phyloP scores from a whole-genome alignment of 2,113 vertebrate species.

The Anser brachyrhynchus region DNA sequence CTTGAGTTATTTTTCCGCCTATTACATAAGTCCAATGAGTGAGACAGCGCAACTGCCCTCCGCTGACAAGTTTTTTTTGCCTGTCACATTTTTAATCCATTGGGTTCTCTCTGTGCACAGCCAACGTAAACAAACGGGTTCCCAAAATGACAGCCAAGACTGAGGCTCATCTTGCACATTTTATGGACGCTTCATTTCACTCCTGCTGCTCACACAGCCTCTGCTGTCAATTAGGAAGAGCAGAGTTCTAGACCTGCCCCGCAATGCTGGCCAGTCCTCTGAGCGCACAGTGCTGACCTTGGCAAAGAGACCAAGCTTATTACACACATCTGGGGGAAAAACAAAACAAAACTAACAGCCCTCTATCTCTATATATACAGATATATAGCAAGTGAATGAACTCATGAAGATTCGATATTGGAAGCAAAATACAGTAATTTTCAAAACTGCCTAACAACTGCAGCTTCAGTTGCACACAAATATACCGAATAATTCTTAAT shows the following conservation, averaged over 20 bases:
- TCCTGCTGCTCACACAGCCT: background rate
- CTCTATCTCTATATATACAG: fast-evolving
- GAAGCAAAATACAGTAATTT: background rate
- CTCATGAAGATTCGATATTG: background rate
- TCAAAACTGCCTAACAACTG: background rate
- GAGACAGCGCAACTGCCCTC: background rate
- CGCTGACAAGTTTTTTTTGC: background rate
- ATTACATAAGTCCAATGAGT: background rate
- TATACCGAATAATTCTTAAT: background rate
- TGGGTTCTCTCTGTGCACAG: background rate
- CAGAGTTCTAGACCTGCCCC: background rate
- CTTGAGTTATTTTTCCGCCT: background rate
- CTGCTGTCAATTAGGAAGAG: background rate
- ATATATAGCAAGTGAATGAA: background rate
- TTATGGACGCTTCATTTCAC: background rate
- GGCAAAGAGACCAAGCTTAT: background rate
- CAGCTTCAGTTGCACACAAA: background rate
- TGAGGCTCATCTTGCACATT: background rate
- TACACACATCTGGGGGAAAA: background rate
- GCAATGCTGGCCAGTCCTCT: background rate
- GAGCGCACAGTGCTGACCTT: background rate
- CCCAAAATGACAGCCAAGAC: constrained; percentile 10
- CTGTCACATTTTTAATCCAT: background rate
- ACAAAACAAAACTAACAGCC: background rate
- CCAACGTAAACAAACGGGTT: background rate